Percentiles rank a stretch among this genome's conserved stretches.
Evolutionary conservation across 2,113 vertebrate genomes (phyloP).

Genomic region (Sterrhoptilus dennistouni): DNA sequence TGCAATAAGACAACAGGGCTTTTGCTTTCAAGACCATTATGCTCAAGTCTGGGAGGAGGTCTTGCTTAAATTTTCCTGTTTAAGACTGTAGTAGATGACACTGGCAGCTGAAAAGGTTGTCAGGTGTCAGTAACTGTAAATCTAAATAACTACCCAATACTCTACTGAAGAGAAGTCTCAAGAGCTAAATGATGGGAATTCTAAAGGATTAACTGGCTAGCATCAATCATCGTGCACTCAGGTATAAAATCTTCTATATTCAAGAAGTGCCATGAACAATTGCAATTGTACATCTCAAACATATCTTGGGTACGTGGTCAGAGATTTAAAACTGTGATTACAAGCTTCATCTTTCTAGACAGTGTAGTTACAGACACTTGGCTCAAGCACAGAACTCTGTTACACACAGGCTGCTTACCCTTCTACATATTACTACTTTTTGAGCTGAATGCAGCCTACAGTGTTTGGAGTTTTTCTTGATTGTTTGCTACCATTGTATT

Average conservation of each 20-base stretch:
- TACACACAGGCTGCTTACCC: not conserved
- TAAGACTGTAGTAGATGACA: not conserved
- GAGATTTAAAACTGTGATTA: not conserved
- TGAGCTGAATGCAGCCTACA: not conserved
- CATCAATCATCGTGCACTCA: not conserved
- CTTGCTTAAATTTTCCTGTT: not conserved
- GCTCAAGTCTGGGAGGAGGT: not conserved
- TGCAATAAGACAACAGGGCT: not conserved
- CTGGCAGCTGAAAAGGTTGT: not conserved
- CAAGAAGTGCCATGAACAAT: not conserved
- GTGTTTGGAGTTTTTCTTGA: accelerated
- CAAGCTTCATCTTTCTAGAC: not conserved
- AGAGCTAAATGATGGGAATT: not conserved
- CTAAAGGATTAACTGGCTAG: not conserved
- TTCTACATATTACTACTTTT: not conserved
- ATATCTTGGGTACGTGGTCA: not conserved
- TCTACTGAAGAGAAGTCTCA: not conserved
- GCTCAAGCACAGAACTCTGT: not conserved
- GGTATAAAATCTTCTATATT: not conserved
- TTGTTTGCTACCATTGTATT: not conserved
- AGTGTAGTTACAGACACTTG: not conserved
- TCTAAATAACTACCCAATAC: not conserved
- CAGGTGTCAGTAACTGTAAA: not conserved
- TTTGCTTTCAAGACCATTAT: not conserved
- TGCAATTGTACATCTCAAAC: not conserved